Base-by-base conservation (phyloP, 2,888 invertebrate genomes). In the Dichetophora obliterata region DNA sequence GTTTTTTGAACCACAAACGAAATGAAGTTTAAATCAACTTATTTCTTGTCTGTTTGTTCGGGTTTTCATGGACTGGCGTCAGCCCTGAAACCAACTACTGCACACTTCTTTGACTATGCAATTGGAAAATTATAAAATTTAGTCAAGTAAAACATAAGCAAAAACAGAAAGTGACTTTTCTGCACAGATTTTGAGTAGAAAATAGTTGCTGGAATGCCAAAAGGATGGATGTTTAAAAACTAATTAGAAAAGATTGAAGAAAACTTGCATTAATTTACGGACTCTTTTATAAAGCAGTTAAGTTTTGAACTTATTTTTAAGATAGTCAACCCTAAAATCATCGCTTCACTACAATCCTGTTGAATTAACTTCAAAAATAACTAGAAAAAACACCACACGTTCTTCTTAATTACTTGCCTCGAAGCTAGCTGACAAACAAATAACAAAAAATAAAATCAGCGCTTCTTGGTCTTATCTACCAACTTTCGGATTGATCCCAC, bases 71-170 rank as follows among this genome's bases (percentile, higher is more conserved):
- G 3, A 14, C 43, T 43, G 43, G 43, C 43, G 14, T 43, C 43
- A 43, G 14, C 43, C 43, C 43, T 43, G 43, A 43, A 43, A 43
- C 43, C 43, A 43, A 43, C 43, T 5, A 34, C 5, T 3, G 24
- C 6, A 14, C 22, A 34, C 43, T 43, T 4, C 68, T 75, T 69
- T 75, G 75, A 69, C 61, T 75, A 69, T 69, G 75, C 75, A 69
- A 69, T 75, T 52, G 75, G 75, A 70, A 75, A 70, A 75, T 75
- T 75, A 52, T 22, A 65, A 76, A 70, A 63, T 76, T 31, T 34
- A 76, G 75, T 76, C 65, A 71, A 76, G 75, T 76, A 54, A 71
- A 71, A 37, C 50, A 59, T 27, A 52, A n/a, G n/a, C n/a, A n/a
- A n/a, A n/a, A n/a, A n/a, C n/a, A n/a, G 52, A 65, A 63, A 52